These are phyloP conservation scores for Ptychodera flava DNA, from an alignment of 35 echinoderm and acorn worm genomes.

Conservation along the genomic window DNA sequence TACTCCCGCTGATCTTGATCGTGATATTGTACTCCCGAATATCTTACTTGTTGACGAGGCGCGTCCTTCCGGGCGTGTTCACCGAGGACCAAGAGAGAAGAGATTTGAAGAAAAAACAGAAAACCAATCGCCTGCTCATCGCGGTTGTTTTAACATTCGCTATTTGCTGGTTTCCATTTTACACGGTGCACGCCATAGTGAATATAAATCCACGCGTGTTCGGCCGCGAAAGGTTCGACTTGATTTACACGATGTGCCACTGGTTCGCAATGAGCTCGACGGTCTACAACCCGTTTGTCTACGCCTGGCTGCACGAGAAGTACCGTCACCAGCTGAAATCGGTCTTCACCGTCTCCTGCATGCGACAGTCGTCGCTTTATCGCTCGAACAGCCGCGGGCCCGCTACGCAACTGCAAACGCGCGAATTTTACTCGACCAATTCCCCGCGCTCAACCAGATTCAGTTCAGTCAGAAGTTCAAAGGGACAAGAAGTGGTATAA, in stretches of 20 bases:
- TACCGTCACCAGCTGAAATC: neutral
- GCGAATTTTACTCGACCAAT: neutral
- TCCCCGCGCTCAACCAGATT: neutral
- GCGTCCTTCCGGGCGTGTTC: neutral
- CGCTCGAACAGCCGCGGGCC: neutral
- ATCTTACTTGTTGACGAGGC: neutral
- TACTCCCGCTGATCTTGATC: neutral
- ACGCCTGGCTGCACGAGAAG: neutral
- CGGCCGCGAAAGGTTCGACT: neutral
- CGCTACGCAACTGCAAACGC: neutral
- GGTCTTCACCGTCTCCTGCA: neutral
- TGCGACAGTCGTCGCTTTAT: neutral
- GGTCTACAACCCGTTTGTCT: neutral
- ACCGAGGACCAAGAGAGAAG: neutral
- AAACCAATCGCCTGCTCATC: neutral
- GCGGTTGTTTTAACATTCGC: neutral
- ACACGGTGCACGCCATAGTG: neutral
- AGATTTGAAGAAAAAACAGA: neutral
- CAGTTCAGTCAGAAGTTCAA: neutral
- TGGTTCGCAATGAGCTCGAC: neutral
- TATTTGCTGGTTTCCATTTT: neutral
- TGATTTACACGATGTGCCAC: neutral
- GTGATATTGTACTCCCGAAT: neutral
- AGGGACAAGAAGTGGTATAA: neutral
- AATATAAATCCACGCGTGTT: neutral